A percentile compares a stretch with the other conserved stretches of the same genome.
Evolutionary conservation across 2,888 invertebrate species (phyloP).

Genomic region (Kryphioiulus occultus): DNA sequence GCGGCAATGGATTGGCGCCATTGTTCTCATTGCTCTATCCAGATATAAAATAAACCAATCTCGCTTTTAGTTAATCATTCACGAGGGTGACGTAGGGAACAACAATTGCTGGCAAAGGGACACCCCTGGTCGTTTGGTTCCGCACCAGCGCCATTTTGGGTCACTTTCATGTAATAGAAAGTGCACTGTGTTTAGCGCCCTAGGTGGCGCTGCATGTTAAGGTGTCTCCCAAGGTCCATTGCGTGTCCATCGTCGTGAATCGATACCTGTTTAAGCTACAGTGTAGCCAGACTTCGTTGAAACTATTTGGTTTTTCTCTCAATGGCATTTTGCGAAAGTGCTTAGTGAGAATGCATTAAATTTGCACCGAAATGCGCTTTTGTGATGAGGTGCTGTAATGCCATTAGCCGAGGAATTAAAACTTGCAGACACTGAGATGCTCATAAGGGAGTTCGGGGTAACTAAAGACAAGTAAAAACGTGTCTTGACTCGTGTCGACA

Average conservation of each 20-base stretch:
- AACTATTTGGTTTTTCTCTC: background rate
- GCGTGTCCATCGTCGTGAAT: background rate
- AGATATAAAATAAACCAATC: background rate
- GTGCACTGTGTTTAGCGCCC: background rate
- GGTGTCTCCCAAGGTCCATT: background rate
- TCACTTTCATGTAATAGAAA: background rate
- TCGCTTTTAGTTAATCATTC: background rate
- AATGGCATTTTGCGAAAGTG: background rate
- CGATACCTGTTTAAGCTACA: background rate
- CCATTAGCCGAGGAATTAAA: background rate
- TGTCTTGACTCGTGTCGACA: no score
- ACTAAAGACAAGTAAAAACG: no score
- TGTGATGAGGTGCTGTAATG: background rate
- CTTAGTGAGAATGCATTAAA: background rate
- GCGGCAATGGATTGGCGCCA: background rate
- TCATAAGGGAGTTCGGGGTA: no score
- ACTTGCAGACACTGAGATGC: background rate
- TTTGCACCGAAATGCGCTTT: background rate
- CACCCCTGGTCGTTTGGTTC: background rate
- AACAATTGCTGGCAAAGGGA: background rate
- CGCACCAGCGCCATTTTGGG: background rate
- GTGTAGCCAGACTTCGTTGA: background rate
- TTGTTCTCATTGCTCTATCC: background rate
- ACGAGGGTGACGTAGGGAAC: background rate
- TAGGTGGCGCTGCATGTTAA: background rate